Base-by-base conservation (phyloP, 2,888 invertebrate species). In the Stramonita haemastoma region DNA sequence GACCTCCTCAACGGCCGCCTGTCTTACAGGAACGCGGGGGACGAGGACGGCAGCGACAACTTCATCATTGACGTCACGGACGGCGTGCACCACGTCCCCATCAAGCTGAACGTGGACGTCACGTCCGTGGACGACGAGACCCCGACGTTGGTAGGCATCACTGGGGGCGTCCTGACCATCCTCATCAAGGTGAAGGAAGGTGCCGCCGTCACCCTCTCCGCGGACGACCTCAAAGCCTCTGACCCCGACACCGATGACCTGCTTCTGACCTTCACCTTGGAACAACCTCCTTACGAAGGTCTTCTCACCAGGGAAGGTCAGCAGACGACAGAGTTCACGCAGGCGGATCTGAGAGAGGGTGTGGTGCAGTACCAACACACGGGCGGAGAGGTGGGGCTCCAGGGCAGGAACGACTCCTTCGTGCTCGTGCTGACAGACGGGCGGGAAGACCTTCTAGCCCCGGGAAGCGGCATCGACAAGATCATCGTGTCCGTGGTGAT, bases 51-150 rank as follows among this genome's bases (percentile, higher is more conserved):
- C 26, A 91, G 92, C 85, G 96, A 96, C 90, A 88, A 90, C 19
- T 95, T 96, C 90, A 90, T 90, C n/a, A 87, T 96, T 29, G 95
- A 95, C 89, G 94, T 95, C 0, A 94, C 95, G 11, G 96, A 96
- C 92, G 96, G 96, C 5, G 91, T 95, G n/a, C 96, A 96, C 90
- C 92, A 92, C 89, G 93, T 96, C 60, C 95, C 95, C 22, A 92
- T 94, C 6, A 94, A 90, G 6, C 92, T 96, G 77, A 93, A 93
- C 70, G 93, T 96, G 11, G 91, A 90, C 1, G 92, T 96, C 56
- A 91, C 92, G n/a, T 93, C 93, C 19, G 92, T 94, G 46, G 96
- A 95, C 89, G 95, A 95, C 89, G 95, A 95, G 88, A 92, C 93
- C 8, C 94, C 95, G 0, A 91, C 91, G 8, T 87, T 95, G 81